Evolutionary conservation across 2,797 vertebrate species (phyloP), one percentile per base, ranked within the genome.

Genomic region (Syndactyla subalaris): DNA sequence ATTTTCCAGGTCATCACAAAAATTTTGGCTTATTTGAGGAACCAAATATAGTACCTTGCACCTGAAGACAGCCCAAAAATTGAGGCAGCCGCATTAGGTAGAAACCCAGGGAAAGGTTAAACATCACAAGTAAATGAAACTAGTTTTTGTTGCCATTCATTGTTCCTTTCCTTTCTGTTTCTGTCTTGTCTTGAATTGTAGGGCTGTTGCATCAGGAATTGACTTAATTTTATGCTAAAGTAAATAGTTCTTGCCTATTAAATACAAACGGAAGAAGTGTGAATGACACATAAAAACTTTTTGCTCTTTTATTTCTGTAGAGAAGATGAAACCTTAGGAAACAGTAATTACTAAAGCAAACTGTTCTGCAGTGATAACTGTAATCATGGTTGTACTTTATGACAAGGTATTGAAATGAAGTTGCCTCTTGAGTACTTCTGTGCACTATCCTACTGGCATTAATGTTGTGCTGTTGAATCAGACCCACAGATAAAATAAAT

Each of bases 81-180:
- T 30, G 48, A 92, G 24, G 66, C 22, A n/a, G 1, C 23, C 74
- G 10, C 38, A 48, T 8, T n/a, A 36, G 2, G 23, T 10, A 38
- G 21, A 83, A 88, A 57, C 4, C 10, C 21, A 54, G 22, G 2
- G 8, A 61, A 61, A 52, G 5, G 4, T 23, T 39, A 67, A 75
- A 72, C 4, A 36, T 29, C 11, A 29, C 5, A 55, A 32, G 24
- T 19, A 59, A 91, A 52, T n/a, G 77, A 80, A 85, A 73, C 9
- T 6, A 5, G 3, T 0, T 21, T 20, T 12, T 17, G 0, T 24
- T 54, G 5, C 20, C 12, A 45, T 74, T 77, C 12, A 45, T 32
- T 58, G 4, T 32, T 82, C 24, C 13, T 55, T 54, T 38, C 26
- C 17, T 32, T 59, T 65, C 29, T 32, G 6, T 46, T 52, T 79